phyloP scores from a whole-genome alignment of 2,888 invertebrate species.

The Dasypogon diadema region DNA sequence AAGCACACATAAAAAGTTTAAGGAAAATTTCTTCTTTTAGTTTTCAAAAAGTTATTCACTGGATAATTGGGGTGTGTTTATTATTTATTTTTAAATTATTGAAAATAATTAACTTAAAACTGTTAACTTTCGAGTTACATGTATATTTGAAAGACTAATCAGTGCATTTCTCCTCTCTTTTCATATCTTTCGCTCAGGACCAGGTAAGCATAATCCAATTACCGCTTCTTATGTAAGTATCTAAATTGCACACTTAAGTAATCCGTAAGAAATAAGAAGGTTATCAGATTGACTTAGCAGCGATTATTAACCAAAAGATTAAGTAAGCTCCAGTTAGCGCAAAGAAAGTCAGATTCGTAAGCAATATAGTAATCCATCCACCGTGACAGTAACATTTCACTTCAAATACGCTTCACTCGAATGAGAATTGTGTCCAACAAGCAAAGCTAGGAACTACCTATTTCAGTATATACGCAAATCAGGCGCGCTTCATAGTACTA shows the following conservation, averaged over 20 bases:
- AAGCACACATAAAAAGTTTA: no score
- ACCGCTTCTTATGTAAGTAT: conserved; percentile 21
- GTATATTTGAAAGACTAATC: no score
- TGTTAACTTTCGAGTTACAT: no score
- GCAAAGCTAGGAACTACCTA: no score
- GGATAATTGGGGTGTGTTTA: no score
- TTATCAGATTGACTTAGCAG: conserved; percentile 6
- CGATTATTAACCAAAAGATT: conserved; percentile 34
- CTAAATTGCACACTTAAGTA: conserved; percentile 34
- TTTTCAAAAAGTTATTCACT: no score
- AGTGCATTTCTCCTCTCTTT: conserved; percentile 17
- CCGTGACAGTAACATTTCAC: conserved; percentile 10
- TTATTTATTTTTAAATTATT: no score
- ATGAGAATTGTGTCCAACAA: no score
- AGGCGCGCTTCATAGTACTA: no score
- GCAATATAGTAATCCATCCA: neutral
- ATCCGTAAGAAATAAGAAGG: conserved; percentile 23
- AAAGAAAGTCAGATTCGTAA: conserved; percentile 22
- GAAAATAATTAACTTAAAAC: no score
- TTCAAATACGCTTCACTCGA: neutral
- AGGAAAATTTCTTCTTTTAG: no score
- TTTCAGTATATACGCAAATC: no score
- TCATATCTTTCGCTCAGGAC: conserved; percentile 19
- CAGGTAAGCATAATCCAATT: conserved; percentile 31
- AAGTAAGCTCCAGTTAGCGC: conserved; percentile 27